Percentiles rank a stretch among this genome's conserved stretches.
These are phyloP conservation scores for Leptonema lineaticorne DNA, from an alignment of 1,140 invertebrate species.

Conservation along the genomic window DNA sequence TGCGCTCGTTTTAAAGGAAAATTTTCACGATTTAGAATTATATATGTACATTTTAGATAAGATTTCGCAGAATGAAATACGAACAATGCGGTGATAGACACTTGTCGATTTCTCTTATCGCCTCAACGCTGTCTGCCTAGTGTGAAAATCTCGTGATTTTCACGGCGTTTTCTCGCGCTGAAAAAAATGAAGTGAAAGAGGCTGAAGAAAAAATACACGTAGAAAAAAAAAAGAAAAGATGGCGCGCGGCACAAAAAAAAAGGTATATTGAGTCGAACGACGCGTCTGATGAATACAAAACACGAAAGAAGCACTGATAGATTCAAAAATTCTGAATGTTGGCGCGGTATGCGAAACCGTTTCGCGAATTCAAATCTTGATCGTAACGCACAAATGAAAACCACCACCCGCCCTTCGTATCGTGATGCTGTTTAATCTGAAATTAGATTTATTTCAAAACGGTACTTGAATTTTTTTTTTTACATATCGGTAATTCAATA, in stretches of 20 bases:
- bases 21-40: conserved; percentile 3
- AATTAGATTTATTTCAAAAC: no score
- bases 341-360: no score
- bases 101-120: conserved; percentile 10
- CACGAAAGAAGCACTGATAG: background rate
- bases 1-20: no score
- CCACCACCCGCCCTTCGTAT: no score
- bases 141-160: conserved; percentile 14
- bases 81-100: conserved; percentile 16
- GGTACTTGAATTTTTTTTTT: no score
- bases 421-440: no score
- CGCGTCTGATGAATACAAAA: conserved; percentile 27
- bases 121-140: background rate
- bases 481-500: no score
- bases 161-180: no score
- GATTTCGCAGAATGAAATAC: background rate
- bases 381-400: no score
- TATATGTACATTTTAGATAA: background rate
- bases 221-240: no score
- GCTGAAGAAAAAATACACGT: no score
- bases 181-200: no score
- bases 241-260: conserved; percentile 2
- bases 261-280: conserved; percentile 28
- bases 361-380: background rate
- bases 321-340: background rate